Percentiles rank a stretch among this genome's conserved stretches.
These are phyloP conservation scores for Accipiter cooperii DNA, from an alignment of 2,113 vertebrate genomes.

Conservation along the genomic window DNA sequence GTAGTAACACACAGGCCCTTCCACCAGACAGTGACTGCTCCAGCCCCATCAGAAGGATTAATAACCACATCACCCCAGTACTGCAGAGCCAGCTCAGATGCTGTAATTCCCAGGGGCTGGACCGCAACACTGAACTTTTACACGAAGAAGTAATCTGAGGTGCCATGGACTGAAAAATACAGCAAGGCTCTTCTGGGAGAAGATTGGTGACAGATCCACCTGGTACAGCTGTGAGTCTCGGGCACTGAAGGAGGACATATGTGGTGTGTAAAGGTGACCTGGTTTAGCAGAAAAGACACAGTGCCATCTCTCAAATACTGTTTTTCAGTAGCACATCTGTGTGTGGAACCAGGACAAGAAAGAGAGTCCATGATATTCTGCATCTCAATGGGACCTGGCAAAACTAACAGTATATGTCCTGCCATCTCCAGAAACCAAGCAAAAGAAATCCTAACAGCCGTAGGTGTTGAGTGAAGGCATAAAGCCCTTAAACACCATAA, in stretches of 20 bases:
- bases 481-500: slow-evolving; percentile 32
- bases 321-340: background rate
- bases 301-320: background rate
- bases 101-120: background rate
- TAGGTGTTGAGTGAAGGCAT: slow-evolving; percentile 15
- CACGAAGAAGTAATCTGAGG: background rate
- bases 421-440: background rate
- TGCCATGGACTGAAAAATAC: background rate
- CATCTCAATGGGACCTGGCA: background rate
- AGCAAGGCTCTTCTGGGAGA: background rate
- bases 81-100: background rate
- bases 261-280: background rate
- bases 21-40: background rate
- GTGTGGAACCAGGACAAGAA: background rate
- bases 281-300: background rate
- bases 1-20: background rate
- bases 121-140: background rate
- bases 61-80: background rate
- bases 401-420: background rate
- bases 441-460: background rate
- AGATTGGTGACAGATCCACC: background rate
- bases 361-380: background rate
- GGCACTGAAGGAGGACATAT: background rate
- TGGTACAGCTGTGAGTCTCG: background rate
- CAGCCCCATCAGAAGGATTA: background rate